These are phyloP conservation scores for Malurus elegans DNA, from an alignment of 2,113 vertebrate genomes.

Conservation along the genomic window DNA sequence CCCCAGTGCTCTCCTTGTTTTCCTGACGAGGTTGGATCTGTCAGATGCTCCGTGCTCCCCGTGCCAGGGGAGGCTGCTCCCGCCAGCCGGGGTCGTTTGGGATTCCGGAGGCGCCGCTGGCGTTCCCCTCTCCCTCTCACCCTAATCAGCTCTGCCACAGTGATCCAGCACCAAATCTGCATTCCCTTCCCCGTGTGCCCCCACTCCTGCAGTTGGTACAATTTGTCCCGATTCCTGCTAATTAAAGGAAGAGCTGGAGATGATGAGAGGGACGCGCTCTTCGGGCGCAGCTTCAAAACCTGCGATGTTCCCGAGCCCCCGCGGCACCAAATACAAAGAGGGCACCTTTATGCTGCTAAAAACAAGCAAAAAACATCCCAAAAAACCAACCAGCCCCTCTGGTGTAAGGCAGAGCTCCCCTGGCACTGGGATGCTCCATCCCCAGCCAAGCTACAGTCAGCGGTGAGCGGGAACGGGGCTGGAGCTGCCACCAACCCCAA, in stretches of 20 bases:
- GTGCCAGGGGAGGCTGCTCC: constrained; percentile 14
- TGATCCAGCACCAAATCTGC: background rate
- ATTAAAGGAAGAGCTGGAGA: constrained; percentile 29
- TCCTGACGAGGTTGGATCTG: constrained; percentile 19
- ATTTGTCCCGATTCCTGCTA: constrained; percentile 47
- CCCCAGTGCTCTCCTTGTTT: background rate
- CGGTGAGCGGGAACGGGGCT: rapidly evolving
- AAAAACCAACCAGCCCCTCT: background rate
- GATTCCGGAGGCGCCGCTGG: constrained; percentile 12
- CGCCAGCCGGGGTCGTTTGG: constrained; percentile 5
- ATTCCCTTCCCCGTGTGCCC: background rate
- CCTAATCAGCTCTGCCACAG: constrained; percentile 30
- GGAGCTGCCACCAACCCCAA: background rate
- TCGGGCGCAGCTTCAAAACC: background rate
- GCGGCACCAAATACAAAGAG: background rate
- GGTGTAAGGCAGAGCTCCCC: background rate
- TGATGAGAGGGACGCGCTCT: background rate
- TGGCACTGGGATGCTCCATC: background rate
- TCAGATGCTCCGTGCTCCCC: background rate
- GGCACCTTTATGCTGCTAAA: background rate
- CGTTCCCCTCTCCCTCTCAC: background rate
- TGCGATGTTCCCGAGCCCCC: background rate
- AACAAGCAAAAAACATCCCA: rapidly evolving
- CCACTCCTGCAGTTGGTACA: background rate
- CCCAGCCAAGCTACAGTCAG: rapidly evolving